phyloP scores from a whole-genome alignment of 1,140 invertebrate genomes.

The Dreissena rostriformis region DNA sequence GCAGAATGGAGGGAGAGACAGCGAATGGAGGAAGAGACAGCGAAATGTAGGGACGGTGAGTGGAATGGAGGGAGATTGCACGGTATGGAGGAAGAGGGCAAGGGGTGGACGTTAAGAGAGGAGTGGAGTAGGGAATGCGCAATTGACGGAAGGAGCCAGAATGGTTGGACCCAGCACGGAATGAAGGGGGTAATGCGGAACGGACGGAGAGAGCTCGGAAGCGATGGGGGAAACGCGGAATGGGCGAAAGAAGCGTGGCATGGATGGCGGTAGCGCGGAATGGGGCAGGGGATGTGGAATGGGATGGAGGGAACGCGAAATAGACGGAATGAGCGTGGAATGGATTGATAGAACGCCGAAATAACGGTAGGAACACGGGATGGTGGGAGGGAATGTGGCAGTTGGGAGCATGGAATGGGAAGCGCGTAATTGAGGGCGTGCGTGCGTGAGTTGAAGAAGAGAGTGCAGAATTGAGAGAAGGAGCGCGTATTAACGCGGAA shows the following conservation, averaged over 20 bases:
- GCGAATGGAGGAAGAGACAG: neutral
- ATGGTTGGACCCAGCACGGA: neutral
- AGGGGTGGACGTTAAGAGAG: neutral
- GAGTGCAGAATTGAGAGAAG: too few relatives aligned
- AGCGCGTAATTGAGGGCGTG: too few relatives aligned
- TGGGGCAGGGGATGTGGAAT: too few relatives aligned
- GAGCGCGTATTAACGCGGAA: too few relatives aligned
- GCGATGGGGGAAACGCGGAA: neutral
- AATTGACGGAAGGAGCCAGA: neutral
- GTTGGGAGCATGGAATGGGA: too few relatives aligned
- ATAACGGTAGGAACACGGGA: too few relatives aligned
- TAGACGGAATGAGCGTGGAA: too few relatives aligned
- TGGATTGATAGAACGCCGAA: too few relatives aligned
- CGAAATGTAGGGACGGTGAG: neutral
- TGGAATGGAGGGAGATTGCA: constrained; percentile 1
- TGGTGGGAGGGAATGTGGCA: too few relatives aligned
- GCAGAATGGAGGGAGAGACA: constrained; percentile 4
- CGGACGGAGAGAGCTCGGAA: neutral
- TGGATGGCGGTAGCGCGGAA: neutral
- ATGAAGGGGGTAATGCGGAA: neutral
- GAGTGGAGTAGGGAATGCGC: neutral
- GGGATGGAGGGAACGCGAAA: too few relatives aligned
- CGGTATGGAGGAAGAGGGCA: neutral
- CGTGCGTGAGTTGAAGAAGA: too few relatives aligned
- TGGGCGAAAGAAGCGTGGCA: neutral